Conservation (phyloP, 2,113 vertebrate genomes). For the Baryphthengus martii region DNA sequence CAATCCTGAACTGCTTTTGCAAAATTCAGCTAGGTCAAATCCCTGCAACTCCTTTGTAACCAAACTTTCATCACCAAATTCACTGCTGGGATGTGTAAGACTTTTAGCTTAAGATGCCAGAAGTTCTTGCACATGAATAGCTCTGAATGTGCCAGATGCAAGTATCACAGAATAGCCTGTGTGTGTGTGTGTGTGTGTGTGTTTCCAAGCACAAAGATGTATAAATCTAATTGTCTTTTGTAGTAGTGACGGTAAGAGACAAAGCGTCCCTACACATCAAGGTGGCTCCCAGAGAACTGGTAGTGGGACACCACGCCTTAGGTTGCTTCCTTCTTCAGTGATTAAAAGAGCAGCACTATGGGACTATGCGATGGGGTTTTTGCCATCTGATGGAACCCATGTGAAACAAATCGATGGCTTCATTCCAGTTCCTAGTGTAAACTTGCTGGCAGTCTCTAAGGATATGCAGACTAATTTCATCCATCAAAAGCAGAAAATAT, state of each 20-base stretch:
- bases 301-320: background rate
- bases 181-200: no score
- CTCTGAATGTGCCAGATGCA: background rate
- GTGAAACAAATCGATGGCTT: background rate
- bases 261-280: background rate
- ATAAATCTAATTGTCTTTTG: background rate
- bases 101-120: background rate
- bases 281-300: background rate
- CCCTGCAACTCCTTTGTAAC: background rate
- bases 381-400: background rate
- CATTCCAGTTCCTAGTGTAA: conserved; percentile 33
- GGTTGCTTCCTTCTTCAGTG: background rate
- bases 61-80: background rate
- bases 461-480: conserved; percentile 48
- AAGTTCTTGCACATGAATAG: background rate
- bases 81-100: background rate
- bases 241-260: background rate
- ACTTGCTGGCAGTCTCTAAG: conserved; percentile 34
- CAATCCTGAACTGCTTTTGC: background rate
- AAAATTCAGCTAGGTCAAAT: background rate
- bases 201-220: background rate
- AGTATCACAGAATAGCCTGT: background rate
- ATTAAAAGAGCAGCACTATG: background rate
- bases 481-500: conserved; percentile 53
- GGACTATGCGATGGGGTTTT: background rate